Evolutionary conservation across 1,140 invertebrate genomes (phyloP).

Genomic region (Drosophila arizonae): DNA sequence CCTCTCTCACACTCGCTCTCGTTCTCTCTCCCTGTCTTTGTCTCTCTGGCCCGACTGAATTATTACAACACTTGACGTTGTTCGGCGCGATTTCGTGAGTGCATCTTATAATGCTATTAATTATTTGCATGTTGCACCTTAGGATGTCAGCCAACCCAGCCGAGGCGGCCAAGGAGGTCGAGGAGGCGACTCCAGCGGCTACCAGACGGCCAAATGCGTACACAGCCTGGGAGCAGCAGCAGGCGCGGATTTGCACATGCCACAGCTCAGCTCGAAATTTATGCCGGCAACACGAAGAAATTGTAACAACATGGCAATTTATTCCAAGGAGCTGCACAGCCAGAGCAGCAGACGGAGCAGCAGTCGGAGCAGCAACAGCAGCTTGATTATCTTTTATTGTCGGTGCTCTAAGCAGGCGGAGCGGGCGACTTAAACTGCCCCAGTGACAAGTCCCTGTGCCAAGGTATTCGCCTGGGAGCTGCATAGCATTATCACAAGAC

Average conservation of each 20-base stretch:
- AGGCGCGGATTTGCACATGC: conserved; percentile 29
- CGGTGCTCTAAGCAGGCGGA: conserved; percentile 28
- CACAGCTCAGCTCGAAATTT: conserved; percentile 53
- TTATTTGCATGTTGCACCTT: conserved; percentile 82
- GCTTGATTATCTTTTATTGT: conserved; percentile 73
- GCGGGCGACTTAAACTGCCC: conserved; percentile 35
- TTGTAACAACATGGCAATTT: conserved; percentile 80
- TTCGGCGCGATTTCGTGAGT: conserved; percentile 81
- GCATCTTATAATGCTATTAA: conserved; percentile 83
- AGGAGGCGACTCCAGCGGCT: not conserved
- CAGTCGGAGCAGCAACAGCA: conserved; percentile 21
- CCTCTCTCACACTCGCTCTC: conserved; percentile 22
- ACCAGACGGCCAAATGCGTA: conserved; percentile 43
- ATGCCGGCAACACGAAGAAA: conserved; percentile 73
- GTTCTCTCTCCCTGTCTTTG: not conserved
- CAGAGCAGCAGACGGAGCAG: conserved; percentile 29
- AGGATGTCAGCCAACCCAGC: conserved; percentile 51
- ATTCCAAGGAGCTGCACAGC: conserved; percentile 58
- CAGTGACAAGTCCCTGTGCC: conserved; percentile 44
- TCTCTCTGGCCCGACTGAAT: conserved; percentile 49
- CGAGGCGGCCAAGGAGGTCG: conserved; percentile 15
- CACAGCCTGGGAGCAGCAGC: conserved; percentile 8
- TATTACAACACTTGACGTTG: conserved; percentile 75
- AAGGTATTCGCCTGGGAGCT: conserved; percentile 46
- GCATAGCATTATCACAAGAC: conserved; percentile 65